These are phyloP conservation scores for Volucella inanis DNA, from an alignment of 2,888 invertebrate genomes.

Conservation along the genomic window DNA sequence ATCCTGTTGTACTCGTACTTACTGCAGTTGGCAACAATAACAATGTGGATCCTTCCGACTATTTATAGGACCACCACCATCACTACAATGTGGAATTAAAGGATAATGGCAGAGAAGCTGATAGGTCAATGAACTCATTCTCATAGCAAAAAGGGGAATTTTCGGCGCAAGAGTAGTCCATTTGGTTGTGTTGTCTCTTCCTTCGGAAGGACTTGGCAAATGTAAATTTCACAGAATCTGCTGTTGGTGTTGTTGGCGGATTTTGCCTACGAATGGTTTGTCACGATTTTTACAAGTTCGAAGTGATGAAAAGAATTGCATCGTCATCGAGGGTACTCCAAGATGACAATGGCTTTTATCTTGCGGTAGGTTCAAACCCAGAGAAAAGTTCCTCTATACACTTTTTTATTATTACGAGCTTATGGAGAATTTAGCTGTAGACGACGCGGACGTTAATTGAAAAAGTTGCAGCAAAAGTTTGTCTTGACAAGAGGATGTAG, in stretches of 20 bases:
- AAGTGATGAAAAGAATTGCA: constrained; percentile 37
- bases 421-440: background rate
- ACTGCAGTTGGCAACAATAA: constrained; percentile 27
- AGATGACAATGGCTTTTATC: constrained; percentile 36
- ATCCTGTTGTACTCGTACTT: background rate
- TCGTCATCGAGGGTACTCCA: constrained; percentile 44
- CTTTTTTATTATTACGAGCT: background rate
- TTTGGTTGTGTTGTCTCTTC: background rate
- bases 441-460: constrained; percentile 15
- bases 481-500: background rate
- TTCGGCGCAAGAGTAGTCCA: constrained; percentile 2
- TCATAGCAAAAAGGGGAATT: constrained; percentile 3
- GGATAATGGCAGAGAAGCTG: background rate
- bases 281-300: constrained; percentile 41
- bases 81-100: constrained; percentile 5
- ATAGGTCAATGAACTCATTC: constrained; percentile 53
- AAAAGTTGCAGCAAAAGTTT: background rate
- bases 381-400: background rate
- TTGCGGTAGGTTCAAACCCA: constrained; percentile 62
- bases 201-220: constrained; percentile 5
- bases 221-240: constrained; percentile 24
- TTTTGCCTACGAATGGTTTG: constrained; percentile 34
- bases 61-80: constrained; percentile 1
- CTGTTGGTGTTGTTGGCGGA: background rate
- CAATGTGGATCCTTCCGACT: constrained; percentile 32